phyloP scores from a whole-genome alignment of 2,888 invertebrate species.

The Athripsodes cinereus region DNA sequence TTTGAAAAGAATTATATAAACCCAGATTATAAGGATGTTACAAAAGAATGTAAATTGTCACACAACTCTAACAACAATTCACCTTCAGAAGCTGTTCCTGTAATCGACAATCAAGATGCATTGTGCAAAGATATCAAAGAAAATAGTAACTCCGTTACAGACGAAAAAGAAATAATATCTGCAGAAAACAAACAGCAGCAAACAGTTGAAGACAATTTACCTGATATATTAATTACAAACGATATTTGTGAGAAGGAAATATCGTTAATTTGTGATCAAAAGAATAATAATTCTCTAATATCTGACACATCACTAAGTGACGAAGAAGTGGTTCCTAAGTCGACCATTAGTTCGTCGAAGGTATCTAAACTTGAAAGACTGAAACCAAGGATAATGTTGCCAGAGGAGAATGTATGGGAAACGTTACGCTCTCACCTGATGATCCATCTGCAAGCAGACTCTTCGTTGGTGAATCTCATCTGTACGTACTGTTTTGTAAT shows the following conservation, averaged over 20 bases:
- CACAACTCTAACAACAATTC: no score
- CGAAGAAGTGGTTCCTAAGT: background rate
- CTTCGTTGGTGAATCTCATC: constrained; percentile 4
- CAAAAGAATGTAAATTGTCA: background rate
- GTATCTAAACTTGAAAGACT: constrained; percentile 7
- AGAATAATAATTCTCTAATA: background rate
- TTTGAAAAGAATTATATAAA: background rate
- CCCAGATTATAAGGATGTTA: background rate
- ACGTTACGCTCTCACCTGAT: constrained; percentile 3
- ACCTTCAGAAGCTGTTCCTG: no score
- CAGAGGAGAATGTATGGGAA: constrained; percentile 10
- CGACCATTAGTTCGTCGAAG: background rate
- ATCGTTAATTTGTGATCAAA: background rate
- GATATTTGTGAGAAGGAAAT: background rate
- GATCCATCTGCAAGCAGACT: constrained; percentile 2
- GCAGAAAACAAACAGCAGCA: background rate
- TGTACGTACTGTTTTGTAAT: constrained; percentile 15
- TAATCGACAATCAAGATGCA: no score
- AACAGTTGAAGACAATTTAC: background rate
- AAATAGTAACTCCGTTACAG: no score
- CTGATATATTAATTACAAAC: background rate
- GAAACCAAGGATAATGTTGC: constrained; percentile 6
- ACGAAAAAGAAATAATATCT: no score
- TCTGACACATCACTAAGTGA: background rate
- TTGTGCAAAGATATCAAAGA: no score